A percentile compares a stretch with the other conserved stretches of the same genome.
Evolutionary conservation across 2,113 vertebrate species (phyloP).

Genomic region (Ciconia boyciana): DNA sequence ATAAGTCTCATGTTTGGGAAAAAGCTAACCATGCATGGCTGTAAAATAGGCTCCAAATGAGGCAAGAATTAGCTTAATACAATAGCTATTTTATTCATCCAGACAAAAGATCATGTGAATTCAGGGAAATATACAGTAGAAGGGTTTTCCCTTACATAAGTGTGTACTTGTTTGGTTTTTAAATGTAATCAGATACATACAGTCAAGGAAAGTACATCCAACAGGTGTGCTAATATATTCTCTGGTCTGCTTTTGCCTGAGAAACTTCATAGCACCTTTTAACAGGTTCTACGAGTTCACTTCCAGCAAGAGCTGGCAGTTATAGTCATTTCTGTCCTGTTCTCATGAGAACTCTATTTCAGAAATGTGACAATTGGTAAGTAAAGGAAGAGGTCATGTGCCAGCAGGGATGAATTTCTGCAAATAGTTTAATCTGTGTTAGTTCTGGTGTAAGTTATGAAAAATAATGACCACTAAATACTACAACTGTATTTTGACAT

Average conservation of each 20-base stretch:
- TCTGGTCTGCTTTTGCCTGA: neutral
- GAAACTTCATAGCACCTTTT: neutral
- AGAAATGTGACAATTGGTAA: neutral
- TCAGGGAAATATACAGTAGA: neutral
- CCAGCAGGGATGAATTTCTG: neutral
- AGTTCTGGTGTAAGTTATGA: neutral
- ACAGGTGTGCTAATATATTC: neutral
- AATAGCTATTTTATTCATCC: neutral
- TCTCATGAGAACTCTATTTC: neutral
- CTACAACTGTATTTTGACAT: neutral
- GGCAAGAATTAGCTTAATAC: neutral
- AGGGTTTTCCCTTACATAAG: rapidly evolving
- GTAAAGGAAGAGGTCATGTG: neutral
- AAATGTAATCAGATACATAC: neutral
- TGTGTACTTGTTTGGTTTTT: neutral
- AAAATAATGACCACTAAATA: neutral
- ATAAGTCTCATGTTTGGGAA: neutral
- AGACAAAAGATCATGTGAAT: neutral
- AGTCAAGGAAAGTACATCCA: neutral
- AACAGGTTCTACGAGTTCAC: neutral
- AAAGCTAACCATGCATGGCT: neutral
- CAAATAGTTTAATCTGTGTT: neutral
- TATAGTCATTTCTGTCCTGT: neutral
- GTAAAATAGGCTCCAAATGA: neutral
- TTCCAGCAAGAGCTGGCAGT: neutral